Percentiles rank a stretch among this genome's conserved stretches.
Conservation (phyloP, 2,113 vertebrate genomes). For the Eulemur macaco region DNA sequence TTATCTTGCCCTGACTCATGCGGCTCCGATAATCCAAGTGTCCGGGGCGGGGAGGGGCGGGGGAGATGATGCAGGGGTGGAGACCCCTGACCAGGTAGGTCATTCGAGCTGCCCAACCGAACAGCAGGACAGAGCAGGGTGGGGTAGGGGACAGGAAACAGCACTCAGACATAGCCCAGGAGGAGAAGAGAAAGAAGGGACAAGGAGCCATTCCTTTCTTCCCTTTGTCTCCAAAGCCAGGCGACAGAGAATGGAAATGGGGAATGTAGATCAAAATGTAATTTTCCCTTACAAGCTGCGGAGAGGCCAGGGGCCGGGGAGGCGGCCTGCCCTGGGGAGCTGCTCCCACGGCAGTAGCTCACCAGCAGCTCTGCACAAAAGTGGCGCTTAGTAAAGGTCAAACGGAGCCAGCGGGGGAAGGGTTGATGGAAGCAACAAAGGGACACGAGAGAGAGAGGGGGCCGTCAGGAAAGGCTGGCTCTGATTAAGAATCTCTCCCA, state of each 20-base stretch:
- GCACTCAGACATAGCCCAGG: background rate
- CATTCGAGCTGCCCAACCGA: background rate
- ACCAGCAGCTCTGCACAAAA: constrained; percentile 6
- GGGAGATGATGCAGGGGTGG: background rate
- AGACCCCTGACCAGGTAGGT: background rate
- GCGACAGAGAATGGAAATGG: constrained; percentile 43
- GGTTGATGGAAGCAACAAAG: constrained; percentile 49
- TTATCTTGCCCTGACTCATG: background rate
- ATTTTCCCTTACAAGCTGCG: constrained; percentile 71
- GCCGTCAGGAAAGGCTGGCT: background rate
- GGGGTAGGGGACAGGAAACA: background rate
- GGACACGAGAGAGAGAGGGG: background rate
- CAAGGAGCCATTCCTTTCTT: constrained; percentile 47
- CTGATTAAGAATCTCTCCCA: constrained; percentile 53
- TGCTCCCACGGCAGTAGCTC: constrained; percentile 21
- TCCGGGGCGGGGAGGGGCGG: background rate
- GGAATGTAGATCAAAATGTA: constrained; percentile 75
- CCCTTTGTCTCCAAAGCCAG: constrained; percentile 60
- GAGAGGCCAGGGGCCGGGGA: constrained; percentile 41
- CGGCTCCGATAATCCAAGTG: background rate
- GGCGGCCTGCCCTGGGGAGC: constrained; percentile 62
- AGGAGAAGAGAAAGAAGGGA: background rate
- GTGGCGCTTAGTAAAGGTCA: constrained; percentile 75
- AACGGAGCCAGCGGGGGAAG: background rate
- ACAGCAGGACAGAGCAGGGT: background rate